Evolutionary conservation across 2,113 vertebrate genomes (phyloP).

Genomic region (Corythaixoides concolor): DNA sequence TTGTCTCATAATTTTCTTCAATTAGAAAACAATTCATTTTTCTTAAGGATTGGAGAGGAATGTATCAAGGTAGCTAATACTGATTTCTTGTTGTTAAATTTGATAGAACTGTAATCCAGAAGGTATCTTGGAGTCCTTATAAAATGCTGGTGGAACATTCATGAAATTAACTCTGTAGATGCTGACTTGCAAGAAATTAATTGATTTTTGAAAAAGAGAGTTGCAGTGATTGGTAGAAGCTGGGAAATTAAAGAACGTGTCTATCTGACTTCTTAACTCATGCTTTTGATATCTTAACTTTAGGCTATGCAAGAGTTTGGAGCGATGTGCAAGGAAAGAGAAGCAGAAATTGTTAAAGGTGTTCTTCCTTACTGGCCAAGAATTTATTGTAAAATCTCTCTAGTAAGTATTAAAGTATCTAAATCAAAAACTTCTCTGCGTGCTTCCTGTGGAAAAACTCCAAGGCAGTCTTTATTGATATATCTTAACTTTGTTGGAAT

Average conservation of each 20-base stretch:
- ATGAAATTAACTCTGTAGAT: not conserved
- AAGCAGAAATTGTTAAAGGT: constrained; percentile 90
- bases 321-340: constrained; percentile 91
- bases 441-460: not conserved
- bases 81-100: not conserved
- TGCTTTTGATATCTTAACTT: constrained; percentile 9
- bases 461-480: not conserved
- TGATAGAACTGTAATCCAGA: not conserved
- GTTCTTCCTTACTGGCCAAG: constrained; percentile 97
- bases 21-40: not conserved
- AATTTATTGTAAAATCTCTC: constrained; percentile 95
- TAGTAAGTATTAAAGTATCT: constrained; percentile 77
- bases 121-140: not conserved
- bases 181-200: not conserved
- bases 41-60: not conserved
- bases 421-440: not conserved
- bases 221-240: not conserved
- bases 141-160: not conserved
- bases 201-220: not conserved
- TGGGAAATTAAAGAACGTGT: not conserved
- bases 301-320: constrained; percentile 98
- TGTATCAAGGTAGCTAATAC: not conserved
- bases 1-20: not conserved
- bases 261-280: not conserved
- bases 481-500: not conserved